Conservation (phyloP, 2,888 invertebrate species). For the Pristionchus japonicus region DNA sequence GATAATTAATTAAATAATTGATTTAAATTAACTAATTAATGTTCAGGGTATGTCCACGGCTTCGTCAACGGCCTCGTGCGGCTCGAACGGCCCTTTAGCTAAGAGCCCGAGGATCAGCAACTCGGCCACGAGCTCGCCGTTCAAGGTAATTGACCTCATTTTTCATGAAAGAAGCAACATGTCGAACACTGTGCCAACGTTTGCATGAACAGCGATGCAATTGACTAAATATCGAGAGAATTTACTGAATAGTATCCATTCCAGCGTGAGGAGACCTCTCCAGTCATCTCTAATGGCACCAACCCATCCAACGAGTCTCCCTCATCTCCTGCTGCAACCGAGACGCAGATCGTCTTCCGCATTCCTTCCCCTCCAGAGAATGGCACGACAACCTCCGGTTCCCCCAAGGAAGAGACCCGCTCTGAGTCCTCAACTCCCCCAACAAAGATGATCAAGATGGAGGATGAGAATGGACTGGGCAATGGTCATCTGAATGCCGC, state of each 20-base stretch:
- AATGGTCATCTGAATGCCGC: slow-evolving; percentile 1
- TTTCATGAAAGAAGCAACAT: too few relatives aligned
- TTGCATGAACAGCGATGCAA: too few relatives aligned
- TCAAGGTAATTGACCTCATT: neutral
- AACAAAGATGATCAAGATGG: neutral
- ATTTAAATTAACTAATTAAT: neutral
- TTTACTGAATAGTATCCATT: neutral
- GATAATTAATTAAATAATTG: neutral
- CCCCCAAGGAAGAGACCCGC: slow-evolving; percentile 10
- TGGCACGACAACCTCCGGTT: neutral
- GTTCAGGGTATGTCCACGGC: slow-evolving; percentile 15
- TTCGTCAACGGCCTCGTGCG: neutral
- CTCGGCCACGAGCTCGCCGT: slow-evolving; percentile 36
- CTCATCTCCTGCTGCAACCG: neutral
- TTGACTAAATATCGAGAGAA: too few relatives aligned
- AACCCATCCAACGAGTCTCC: slow-evolving; percentile 35
- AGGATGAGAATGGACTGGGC: slow-evolving; percentile 10
- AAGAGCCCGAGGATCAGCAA: slow-evolving; percentile 40
- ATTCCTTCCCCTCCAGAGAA: slow-evolving; percentile 8
- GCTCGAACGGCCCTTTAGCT: neutral
- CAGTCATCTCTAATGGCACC: slow-evolving; percentile 12
- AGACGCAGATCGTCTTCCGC: neutral
- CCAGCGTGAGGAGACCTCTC: slow-evolving; percentile 12
- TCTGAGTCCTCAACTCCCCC: neutral
- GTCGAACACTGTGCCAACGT: too few relatives aligned